Evolutionary conservation across 2,113 vertebrate species (phyloP), one percentile per base, ranked within the genome.

Genomic region (Rhinoderma darwinii): DNA sequence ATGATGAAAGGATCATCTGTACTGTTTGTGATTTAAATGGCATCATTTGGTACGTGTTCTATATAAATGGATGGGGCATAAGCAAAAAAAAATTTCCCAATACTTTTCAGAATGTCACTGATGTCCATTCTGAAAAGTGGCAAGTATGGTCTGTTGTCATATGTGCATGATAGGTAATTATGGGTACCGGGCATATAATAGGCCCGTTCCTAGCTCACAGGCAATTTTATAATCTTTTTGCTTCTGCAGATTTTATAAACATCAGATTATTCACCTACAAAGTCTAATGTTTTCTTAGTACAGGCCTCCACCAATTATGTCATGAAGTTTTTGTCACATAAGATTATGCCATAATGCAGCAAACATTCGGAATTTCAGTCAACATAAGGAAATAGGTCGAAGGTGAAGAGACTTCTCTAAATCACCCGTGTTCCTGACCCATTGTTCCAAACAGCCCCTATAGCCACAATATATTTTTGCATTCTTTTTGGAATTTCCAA

Each of bases 391-490:
- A 76, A 77, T 14, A 25, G 84, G 72, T 47, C 56, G 27, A 22
- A 85, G 84, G 84, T 76, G 39, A 44, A 85, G 56, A 35, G 56
- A 20, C 51, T 47, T 68, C 37, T 68, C 37, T n/a, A 30, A 72
- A 80, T 68, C 9, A 39, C 59, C 50, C 61, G 27, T 35, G 41
- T 37, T 51, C 43, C 18, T 66, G 20, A 4, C 25, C 74, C 8
- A 86, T 86, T 86, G 74, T 78, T n/a, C 43, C 12, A 41, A 86
- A 41, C 43, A 56, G 54, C 76, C 70, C 25, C 18, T 78, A 54
- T 79, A 80, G 44, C 54, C 76, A 54, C 39, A 85, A 85, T n/a
- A 85, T 66, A 66, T 86, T 56, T 70, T 41, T 68, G 41, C 18
- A 32, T 43, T n/a, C 14, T 47, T 39, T 1, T 15, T 75, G 32